Evolutionary conservation across 2,888 invertebrate genomes (phyloP).

Genomic region (Itoplectis maculator): DNA sequence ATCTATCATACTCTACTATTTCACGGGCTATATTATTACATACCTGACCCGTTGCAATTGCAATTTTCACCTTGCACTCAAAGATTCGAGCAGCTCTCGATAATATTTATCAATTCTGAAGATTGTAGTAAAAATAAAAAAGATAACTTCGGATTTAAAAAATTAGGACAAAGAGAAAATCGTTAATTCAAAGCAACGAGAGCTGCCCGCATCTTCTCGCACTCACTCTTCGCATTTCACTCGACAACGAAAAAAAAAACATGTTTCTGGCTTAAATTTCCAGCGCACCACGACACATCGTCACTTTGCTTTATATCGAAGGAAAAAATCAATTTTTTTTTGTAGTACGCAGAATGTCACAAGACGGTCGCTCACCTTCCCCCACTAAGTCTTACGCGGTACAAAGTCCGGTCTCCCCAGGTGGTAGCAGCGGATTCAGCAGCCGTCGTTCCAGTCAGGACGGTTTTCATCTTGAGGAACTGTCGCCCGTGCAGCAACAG

Average conservation of each 20-base stretch:
- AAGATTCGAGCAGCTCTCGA: background rate
- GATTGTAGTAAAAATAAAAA: background rate
- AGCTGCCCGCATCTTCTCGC: background rate
- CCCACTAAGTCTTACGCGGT: conserved; percentile 89
- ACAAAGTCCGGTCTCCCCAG: conserved; percentile 92
- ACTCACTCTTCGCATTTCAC: conserved; percentile 31
- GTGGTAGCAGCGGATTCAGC: conserved; percentile 96
- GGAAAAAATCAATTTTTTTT: conserved; percentile 75
- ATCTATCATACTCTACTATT: too few relatives aligned
- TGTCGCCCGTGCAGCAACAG: conserved; percentile 95
- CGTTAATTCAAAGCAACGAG: background rate
- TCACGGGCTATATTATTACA: too few relatives aligned
- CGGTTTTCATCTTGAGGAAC: conserved; percentile 94
- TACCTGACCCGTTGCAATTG: too few relatives aligned
- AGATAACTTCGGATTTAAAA: background rate
- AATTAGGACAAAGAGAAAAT: background rate
- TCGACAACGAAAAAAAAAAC: conserved; percentile 41
- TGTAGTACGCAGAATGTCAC: conserved; percentile 88
- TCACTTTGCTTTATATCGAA: conserved; percentile 67
- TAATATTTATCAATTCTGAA: background rate
- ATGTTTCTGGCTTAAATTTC: conserved; percentile 69
- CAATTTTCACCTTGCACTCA: conserved; percentile 18
- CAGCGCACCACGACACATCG: conserved; percentile 72
- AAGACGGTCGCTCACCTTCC: conserved; percentile 93
- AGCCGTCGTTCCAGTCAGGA: conserved; percentile 96